phyloP scores from a whole-genome alignment of 2,888 invertebrate species.

The Pyrgus malvae region DNA sequence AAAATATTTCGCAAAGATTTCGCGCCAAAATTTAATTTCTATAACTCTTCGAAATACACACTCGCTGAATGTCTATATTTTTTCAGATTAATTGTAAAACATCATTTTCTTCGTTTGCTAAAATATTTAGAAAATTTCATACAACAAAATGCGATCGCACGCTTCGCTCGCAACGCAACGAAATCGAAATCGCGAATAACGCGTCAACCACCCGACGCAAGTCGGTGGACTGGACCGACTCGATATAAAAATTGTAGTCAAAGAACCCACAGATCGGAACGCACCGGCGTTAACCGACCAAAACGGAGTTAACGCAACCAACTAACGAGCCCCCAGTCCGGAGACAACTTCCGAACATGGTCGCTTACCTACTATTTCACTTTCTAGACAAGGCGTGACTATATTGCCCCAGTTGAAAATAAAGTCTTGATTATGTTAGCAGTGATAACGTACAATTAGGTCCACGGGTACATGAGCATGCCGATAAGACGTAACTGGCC shows the following conservation, averaged over 20 bases:
- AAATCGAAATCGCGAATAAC: conserved; percentile 37
- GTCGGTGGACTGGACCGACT: conserved; percentile 50
- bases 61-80: too few species aligned
- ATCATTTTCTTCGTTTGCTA: too few species aligned
- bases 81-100: too few species aligned
- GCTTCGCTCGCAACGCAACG: conserved; percentile 29
- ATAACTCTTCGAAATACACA: too few species aligned
- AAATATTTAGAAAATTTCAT: conserved; percentile 2
- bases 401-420: conserved; percentile 44
- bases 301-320: conserved; percentile 57
- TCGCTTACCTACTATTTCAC: conserved; percentile 58
- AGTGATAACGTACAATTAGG: conserved; percentile 35
- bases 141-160: conserved; percentile 28
- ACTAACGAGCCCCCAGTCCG: conserved; percentile 42
- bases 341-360: conserved; percentile 45
- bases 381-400: conserved; percentile 57
- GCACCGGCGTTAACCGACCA: conserved; percentile 69
- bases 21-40: too few species aligned
- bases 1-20: too few species aligned
- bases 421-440: conserved; percentile 32
- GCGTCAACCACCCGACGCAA: conserved; percentile 40
- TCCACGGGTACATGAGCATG: conserved; percentile 17
- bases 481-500: conserved; percentile 23
- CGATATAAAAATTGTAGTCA: conserved; percentile 48
- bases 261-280: conserved; percentile 59